These are phyloP conservation scores for Heterodera filipjevi DNA, from an alignment of 2,888 invertebrate genomes.

Conservation along the genomic window DNA sequence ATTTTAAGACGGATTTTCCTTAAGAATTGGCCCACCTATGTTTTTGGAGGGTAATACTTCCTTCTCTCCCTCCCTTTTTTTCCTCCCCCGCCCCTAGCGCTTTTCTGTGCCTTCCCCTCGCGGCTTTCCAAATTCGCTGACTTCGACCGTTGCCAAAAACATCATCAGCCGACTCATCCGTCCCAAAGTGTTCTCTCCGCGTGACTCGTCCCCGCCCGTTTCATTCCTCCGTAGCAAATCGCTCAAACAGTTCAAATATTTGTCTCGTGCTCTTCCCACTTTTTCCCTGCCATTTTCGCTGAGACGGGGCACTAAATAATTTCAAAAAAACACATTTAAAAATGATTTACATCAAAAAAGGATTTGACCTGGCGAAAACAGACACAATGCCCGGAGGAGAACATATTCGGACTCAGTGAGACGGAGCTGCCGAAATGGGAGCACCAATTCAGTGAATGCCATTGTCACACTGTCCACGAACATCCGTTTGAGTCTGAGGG, in stretches of 20 bases:
- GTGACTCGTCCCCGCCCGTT: not conserved
- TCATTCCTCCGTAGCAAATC: slow-evolving; percentile 24
- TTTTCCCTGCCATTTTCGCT: slow-evolving; percentile 22
- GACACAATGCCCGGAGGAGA: slow-evolving; percentile 35
- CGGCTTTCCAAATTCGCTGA: not conserved
- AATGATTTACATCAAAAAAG: not conserved
- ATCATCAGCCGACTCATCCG: slow-evolving; percentile 39
- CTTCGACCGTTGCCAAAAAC: slow-evolving; percentile 34
- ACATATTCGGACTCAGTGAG: slow-evolving; percentile 38
- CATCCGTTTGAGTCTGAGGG: not conserved
- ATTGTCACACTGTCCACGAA: slow-evolving; percentile 4
- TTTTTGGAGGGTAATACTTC: too few species aligned
- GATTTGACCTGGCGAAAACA: slow-evolving; percentile 34
- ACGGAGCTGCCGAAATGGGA: slow-evolving; percentile 33
- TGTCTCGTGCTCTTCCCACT: slow-evolving; percentile 27
- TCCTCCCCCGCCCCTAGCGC: too few species aligned
- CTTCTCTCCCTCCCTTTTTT: too few species aligned
- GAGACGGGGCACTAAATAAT: slow-evolving; percentile 29
- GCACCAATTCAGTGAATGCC: slow-evolving; percentile 28
- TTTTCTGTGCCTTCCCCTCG: not conserved
- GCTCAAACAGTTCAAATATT: slow-evolving; percentile 32
- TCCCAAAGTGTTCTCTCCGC: slow-evolving; percentile 19
- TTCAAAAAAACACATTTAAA: too few species aligned
- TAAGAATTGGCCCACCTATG: too few species aligned
- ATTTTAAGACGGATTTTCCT: too few species aligned